phyloP scores from a whole-genome alignment of 2,797 vertebrate genomes.

The Chlorospingus flavigularis region DNA sequence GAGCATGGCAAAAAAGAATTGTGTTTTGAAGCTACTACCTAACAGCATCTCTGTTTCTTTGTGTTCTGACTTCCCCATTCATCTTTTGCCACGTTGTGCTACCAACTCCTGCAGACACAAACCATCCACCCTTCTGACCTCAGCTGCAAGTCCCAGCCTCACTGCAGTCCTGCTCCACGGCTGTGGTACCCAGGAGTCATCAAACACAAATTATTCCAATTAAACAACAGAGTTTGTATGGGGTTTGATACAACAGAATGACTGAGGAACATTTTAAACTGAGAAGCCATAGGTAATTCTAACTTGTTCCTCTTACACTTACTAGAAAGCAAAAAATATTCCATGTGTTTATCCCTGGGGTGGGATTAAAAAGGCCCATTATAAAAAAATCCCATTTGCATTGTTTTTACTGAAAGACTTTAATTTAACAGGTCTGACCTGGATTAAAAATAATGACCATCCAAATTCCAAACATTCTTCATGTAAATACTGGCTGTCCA shows the following conservation, averaged over 20 bases:
- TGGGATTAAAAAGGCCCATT: not conserved
- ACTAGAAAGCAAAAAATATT: not conserved
- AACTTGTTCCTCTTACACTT: rapidly evolving
- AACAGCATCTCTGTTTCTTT: not conserved
- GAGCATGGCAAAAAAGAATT: not conserved
- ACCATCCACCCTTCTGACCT: not conserved
- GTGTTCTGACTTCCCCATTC: not conserved
- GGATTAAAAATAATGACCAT: not conserved
- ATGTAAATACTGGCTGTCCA: not conserved
- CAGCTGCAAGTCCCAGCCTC: not conserved
- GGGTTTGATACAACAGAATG: not conserved
- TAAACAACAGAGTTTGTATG: not conserved
- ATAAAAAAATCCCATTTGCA: not conserved
- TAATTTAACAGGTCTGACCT: not conserved
- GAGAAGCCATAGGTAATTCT: not conserved
- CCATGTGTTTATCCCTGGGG: not conserved
- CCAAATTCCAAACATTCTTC: not conserved
- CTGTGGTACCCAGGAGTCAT: not conserved
- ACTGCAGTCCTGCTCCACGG: not conserved
- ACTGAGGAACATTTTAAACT: not conserved
- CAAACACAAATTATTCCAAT: not conserved
- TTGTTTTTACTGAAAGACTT: not conserved
- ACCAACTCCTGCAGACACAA: not conserved
- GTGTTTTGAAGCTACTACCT: not conserved
- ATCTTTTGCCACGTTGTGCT: not conserved